These are phyloP conservation scores for Steatornis caripensis DNA, from an alignment of 2,113 vertebrate genomes.

Conservation along the genomic window DNA sequence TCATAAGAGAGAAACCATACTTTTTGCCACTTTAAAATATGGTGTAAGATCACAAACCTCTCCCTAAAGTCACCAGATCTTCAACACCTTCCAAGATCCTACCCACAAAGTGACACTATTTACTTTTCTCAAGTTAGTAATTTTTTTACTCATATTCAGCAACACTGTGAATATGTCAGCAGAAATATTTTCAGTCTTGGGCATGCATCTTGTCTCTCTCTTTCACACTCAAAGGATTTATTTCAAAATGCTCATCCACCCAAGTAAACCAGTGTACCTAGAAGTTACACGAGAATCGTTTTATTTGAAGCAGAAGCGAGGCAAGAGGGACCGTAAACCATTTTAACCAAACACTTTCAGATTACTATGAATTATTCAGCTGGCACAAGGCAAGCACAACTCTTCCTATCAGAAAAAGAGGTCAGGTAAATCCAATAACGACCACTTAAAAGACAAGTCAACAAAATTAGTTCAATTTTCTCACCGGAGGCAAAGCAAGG, in stretches of 20 bases:
- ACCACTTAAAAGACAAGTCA: slow-evolving; percentile 45
- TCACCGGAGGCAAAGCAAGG: background rate
- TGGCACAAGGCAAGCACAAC: slow-evolving; percentile 8
- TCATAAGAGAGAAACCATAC: background rate
- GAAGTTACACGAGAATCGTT: accelerated
- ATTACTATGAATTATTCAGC: background rate
- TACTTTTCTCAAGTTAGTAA: background rate
- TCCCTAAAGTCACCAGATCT: background rate
- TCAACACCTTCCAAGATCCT: background rate
- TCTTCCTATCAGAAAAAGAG: slow-evolving; percentile 13
- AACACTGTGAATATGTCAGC: background rate
- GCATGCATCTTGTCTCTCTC: background rate
- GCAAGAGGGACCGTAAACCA: background rate
- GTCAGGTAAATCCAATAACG: slow-evolving; percentile 23
- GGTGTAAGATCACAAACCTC: background rate
- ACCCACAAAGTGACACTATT: background rate
- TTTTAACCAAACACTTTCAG: background rate
- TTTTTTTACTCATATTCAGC: background rate
- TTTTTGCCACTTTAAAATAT: background rate
- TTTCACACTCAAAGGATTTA: background rate
- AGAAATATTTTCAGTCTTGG: background rate
- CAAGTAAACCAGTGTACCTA: background rate
- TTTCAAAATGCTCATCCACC: background rate
- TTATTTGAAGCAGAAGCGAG: background rate
- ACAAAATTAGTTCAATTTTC: slow-evolving; percentile 43